A percentile compares a stretch with the other conserved stretches of the same genome.
phyloP scores from a whole-genome alignment of 2,797 vertebrate species.

The Gouania willdenowi region DNA sequence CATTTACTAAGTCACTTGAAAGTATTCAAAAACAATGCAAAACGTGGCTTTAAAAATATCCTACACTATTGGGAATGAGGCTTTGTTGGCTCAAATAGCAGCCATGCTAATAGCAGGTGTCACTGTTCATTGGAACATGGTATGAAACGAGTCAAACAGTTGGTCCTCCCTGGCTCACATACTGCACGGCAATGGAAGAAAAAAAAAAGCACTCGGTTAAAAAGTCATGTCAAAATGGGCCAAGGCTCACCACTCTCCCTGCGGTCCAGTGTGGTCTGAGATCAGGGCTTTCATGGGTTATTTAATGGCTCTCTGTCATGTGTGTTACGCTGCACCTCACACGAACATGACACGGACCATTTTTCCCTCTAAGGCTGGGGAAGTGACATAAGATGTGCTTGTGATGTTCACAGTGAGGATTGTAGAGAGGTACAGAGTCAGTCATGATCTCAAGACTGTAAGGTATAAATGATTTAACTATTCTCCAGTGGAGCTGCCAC shows the following conservation, averaged over 20 bases:
- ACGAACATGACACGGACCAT: constrained; percentile 58
- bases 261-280: constrained; percentile 40
- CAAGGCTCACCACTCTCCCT: constrained; percentile 28
- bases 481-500: constrained; percentile 3
- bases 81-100: no score
- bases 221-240: constrained; percentile 35
- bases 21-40: no score
- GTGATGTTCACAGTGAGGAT: constrained; percentile 25
- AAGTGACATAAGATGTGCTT: constrained; percentile 44
- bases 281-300: constrained; percentile 64
- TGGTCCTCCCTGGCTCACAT: no score
- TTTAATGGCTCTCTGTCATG: constrained; percentile 61
- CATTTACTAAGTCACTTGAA: no score
- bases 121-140: no score
- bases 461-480: constrained; percentile 29
- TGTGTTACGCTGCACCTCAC: constrained; percentile 24
- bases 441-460: constrained; percentile 20
- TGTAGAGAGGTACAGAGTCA: constrained; percentile 20
- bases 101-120: no score
- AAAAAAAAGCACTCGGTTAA: constrained; percentile 41
- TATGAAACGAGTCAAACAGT: no score
- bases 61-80: no score
- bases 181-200: no score
- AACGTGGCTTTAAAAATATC: no score
- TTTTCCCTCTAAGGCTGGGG: constrained; percentile 41